These are phyloP conservation scores for Psix sp. DNA, from an alignment of 1,140 invertebrate genomes.

Conservation along the genomic window DNA sequence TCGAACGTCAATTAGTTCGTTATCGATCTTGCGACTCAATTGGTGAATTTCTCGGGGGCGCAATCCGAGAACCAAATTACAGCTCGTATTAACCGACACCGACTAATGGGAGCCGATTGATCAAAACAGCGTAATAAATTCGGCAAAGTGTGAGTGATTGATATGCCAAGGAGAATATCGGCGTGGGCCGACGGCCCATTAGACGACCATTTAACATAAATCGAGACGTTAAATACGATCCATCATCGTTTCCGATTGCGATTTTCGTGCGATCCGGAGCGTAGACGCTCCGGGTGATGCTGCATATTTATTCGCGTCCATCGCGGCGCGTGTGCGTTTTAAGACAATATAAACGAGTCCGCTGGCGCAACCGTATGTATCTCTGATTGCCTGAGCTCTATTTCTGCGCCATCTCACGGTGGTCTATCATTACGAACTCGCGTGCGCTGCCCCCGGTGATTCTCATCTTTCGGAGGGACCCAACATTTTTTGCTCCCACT, in stretches of 20 bases:
- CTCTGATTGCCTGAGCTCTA: conserved; percentile 47
- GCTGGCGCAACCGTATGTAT: conserved; percentile 51
- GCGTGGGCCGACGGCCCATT: conserved; percentile 23
- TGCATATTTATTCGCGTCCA: conserved; percentile 35
- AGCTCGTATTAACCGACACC: conserved; percentile 30
- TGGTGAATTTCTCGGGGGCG: background rate
- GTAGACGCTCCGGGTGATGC: conserved; percentile 17
- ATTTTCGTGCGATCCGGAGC: conserved; percentile 21
- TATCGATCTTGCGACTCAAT: too few species aligned
- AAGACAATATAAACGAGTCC: conserved; percentile 59
- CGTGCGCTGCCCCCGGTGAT: conserved; percentile 75
- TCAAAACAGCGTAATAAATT: conserved; percentile 52
- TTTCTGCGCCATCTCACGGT: conserved; percentile 55
- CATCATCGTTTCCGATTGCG: conserved; percentile 40
- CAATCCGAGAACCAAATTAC: conserved; percentile 22
- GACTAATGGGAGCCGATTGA: conserved; percentile 29
- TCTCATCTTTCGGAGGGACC: conserved; percentile 69
- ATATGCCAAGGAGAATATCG: conserved; percentile 26
- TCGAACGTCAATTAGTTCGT: too few species aligned
- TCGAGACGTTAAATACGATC: conserved; percentile 53
- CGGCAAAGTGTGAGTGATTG: conserved; percentile 42
- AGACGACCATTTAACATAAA: conserved; percentile 47
- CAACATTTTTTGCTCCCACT: conserved; percentile 46
- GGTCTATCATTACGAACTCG: conserved; percentile 75
- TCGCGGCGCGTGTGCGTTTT: conserved; percentile 3